A percentile compares a stretch with the other conserved stretches of the same genome.
phyloP scores from a whole-genome alignment of 2,797 vertebrate genomes.

The Gymnothorax reevesii region DNA sequence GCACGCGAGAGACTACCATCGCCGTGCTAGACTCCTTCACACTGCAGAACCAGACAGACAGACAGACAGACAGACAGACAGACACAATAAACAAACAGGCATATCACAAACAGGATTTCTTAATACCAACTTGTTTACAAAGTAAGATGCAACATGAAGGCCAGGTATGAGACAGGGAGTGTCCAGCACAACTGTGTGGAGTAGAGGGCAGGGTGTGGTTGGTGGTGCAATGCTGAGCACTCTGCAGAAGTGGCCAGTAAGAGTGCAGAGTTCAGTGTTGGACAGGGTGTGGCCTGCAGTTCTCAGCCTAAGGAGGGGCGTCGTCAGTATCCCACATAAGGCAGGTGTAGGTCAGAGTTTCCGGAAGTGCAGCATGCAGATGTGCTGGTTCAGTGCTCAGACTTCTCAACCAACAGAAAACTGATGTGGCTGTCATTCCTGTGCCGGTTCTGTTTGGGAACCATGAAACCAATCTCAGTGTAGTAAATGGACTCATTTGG shows the following conservation, averaged over 20 bases:
- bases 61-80: not conserved
- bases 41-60: constrained; percentile 62
- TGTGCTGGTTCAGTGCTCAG: no score
- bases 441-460: no score
- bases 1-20: constrained; percentile 83
- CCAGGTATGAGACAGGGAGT: not conserved
- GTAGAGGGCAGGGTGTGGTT: not conserved
- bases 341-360: no score
- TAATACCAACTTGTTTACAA: not conserved
- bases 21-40: constrained; percentile 87
- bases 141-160: not conserved
- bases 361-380: no score
- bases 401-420: no score
- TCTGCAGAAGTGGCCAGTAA: no score
- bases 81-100: not conserved
- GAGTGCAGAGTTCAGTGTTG: not conserved
- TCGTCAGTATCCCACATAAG: no score
- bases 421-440: no score
- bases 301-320: no score
- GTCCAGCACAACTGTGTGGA: not conserved
- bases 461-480: no score
- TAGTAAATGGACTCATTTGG: no score
- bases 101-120: not conserved
- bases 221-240: not conserved
- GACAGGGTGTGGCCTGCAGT: not conserved